phyloP scores from a whole-genome alignment of 2,113 vertebrate species.

The Tamias sibiricus region DNA sequence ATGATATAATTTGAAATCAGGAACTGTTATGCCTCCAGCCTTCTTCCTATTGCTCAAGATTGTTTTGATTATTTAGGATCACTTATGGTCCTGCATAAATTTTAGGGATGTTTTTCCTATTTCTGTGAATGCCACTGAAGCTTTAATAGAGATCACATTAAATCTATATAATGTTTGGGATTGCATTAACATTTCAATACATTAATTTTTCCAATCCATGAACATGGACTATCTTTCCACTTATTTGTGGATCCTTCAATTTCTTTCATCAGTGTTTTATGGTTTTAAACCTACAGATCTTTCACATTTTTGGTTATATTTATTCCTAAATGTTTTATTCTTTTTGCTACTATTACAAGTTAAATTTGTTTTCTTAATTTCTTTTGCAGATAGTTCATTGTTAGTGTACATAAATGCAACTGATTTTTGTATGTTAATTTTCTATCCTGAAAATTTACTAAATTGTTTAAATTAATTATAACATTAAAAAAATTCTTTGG shows the following conservation, averaged over 20 bases:
- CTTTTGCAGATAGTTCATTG: not conserved
- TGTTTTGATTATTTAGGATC: not conserved
- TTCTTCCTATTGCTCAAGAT: not conserved
- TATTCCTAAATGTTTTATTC: not conserved
- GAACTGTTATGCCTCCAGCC: not conserved
- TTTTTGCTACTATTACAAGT: not conserved
- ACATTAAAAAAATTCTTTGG: not conserved
- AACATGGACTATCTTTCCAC: not conserved
- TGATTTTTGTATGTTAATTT: no score
- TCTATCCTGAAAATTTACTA: no score
- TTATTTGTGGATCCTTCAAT: not conserved
- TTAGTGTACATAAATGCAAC: no score
- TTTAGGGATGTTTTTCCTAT: not conserved
- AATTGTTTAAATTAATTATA: not conserved
- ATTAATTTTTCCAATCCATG: not conserved
- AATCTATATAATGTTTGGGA: not conserved
- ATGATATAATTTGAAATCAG: not conserved
- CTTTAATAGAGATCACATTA: not conserved
- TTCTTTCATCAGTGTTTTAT: not conserved
- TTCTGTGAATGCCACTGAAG: not conserved
- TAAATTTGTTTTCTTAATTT: not conserved
- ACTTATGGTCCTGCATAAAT: not conserved
- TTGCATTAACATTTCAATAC: not conserved
- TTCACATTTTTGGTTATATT: not conserved
- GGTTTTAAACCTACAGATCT: not conserved